Evolutionary conservation across 2,888 invertebrate genomes (phyloP), one percentile per base, ranked within the genome.

Genomic region (Aleiodes testaceus): DNA sequence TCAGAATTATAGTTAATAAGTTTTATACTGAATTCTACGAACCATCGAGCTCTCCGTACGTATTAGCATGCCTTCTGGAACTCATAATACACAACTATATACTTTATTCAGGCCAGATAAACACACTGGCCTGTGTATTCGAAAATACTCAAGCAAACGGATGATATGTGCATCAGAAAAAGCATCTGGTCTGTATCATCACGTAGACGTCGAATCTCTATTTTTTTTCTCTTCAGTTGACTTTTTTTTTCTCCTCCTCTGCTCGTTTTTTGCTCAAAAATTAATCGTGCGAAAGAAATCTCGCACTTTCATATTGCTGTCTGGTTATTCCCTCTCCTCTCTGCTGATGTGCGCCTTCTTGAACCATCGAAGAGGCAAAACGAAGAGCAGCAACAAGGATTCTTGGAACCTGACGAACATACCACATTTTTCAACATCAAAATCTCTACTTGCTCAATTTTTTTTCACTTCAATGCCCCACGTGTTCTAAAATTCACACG

Each of bases 81-180:
- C 80, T 82, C 84, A 83, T 84, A 84, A 85, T 82, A 82, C 79
- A 81, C 80, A 80, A 83, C 83, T 84, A 84, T 82, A 83, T 83
- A 83, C 80, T 81, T 81, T 80, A 84, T 85, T 80, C 82, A 79
- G 82, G 82, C 80, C 83, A 82, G 85, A 85, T 85, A 84, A 84
- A 83, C 82, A 82, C 75, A 66, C 55, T 12, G 44, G 18, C 7
- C 16, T 14, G 68, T 63, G 59, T 73, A 74, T 74, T 74, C 74
- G 74, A 74, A 74, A 76, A 76, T 76, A 76, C 72, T 74, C 52
- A 74, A 67, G 67, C 47, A 63, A 44, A 5, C 36, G 36, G 36
- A 59, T 59, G 59, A 59, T 59, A 59, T 59, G 59, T 59, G 59
- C 59, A 59, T 18, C 14, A 42, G 36, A 16, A 42, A 42, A 59